Evolutionary conservation across 2,113 vertebrate species (phyloP), one percentile per base, ranked within the genome.

Genomic region (Prietella phreatophila): DNA sequence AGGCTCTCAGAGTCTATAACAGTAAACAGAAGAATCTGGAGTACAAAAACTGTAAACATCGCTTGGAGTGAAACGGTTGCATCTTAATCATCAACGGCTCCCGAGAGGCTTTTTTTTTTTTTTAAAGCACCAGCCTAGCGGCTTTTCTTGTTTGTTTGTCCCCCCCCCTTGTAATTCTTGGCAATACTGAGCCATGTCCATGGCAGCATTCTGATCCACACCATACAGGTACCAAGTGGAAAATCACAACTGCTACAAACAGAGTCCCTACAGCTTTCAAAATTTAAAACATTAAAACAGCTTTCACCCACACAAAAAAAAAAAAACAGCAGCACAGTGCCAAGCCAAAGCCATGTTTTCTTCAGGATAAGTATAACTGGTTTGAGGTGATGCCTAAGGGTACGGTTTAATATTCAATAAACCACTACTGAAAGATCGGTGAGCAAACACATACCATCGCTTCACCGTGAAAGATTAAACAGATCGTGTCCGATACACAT

Each of bases 11-110:
- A 56, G 56, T 82, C 42, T 85, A 36, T n/a, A 76, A 50, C 65
- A n/a, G 67, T 84, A 87, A 90, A 88, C 69, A 36, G 11, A 76
- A 78, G 58, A 42, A 88, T 75, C 73, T 84, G 73, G 82, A 88
- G 60, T 88, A 67, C 33, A 88, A 88, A 87, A 82, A 25, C 76
- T 81, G 90, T 86, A 91, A 88, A 91, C 83, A 85, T 85, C 78
- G 63, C 71, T 82, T 78, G 85, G 85, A 89, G 82, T 89, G 87
- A 87, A 87, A 81, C 27, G 5, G n/a, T 60, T 65, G 22, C 17
- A 60, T 82, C 8, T 50, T 17, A 86, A 78, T 36, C 30, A 13
- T 73, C 5, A 82, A n/a, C 75, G 30, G 53, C 58, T 69, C 27
- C 30, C n/a, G 7, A 58, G 36, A 85, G 82, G 33, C 60, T 33